Evolutionary conservation across 2,888 invertebrate species (phyloP), one percentile per base, ranked within the genome.

Genomic region (Scaptomyza flava): DNA sequence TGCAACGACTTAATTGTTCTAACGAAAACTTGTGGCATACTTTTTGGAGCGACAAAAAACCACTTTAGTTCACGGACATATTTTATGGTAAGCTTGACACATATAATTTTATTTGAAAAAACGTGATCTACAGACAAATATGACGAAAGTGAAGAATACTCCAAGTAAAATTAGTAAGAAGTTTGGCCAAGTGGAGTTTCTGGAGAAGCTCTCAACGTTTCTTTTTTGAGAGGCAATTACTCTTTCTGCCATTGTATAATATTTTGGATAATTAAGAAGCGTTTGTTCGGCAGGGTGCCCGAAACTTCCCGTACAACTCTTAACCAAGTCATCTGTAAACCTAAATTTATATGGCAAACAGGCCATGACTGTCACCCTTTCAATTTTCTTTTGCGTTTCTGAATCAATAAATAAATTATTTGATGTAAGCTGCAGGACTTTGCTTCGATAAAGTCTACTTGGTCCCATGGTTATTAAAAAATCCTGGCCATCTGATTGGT

Each of bases 331-430:
- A 12, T 67, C 51, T 0, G 66, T 57, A 2, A 41, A 45, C 6
- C 23, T 45, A 11, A 64, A 51, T 23, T 17, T 46, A 42, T 42
- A 66, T 6, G 51, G 46, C 0, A 56, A 0, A 23, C 65, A 64
- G 2, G 3, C 7, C 8, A 64, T 2, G 17, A 23, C n/a, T 1
- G 2, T 4, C 12, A 56, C 30, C 0, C 4, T 2, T 41, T 63
- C 50, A 45, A 66, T 56, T 0, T 2, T 1, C 3, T 5, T 2
- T 11, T 14, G 4, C 3, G 30, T 30, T 14, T 2, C 4, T 12
- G 36, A 12, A 5, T 20, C 27, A 3, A 31, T 31, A 11, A 53
- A 45, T 6, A 1, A 4, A 1, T 27, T n/a, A 6, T 36, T 6
- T 1, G 14, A 12, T 3, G 17, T 33, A 1, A 43, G 11, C 20